Evolutionary conservation across 2,797 vertebrate genomes (phyloP), one percentile per base, ranked within the genome.

Genomic region (Florisuga fusca): DNA sequence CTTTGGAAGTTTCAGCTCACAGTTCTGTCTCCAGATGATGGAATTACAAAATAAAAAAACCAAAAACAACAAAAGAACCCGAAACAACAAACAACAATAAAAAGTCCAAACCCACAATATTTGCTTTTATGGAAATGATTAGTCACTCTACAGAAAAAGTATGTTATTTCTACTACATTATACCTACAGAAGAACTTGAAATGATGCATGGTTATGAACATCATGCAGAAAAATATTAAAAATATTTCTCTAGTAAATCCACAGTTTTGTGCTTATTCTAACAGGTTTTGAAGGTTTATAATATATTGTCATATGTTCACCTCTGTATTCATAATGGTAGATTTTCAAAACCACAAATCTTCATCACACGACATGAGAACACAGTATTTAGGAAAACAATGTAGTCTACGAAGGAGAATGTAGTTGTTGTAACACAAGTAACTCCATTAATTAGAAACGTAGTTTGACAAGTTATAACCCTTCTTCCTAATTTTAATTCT

Each of bases 401-500:
- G 1, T 29, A 54, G 57, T 21, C 41, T 82, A 4, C 54, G 81
- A 82, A 86, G 63, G 26, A 84, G 12, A 11, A 67, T 87, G 74
- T 19, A 75, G 67, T 46, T 62, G 43, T 64, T 83, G 33, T 55
- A 94, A 95, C 64, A 87, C 36, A 88, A 87, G 61, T 75, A 84
- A 77, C 45, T 93, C 36, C 54, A 61, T 71, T 97, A 97, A 96
- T 96, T 97, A 97, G 92, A 93, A 95, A 84, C 33, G 46, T 83
- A 91, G 71, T 91, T 90, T 96, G 96, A 96, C 87, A 96, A 96
- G 94, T 94, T 95, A 87, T 94, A 96, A 94, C 58, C 86, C 91
- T 93, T 96, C 95, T 79, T 93, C 89, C 94, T 96, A 89, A 97
- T 97, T 97, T 97, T 96, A 88, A 96, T 97, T 97, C 95, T 93